Conservation (phyloP, 2,797 vertebrate species). For the Mycteria americana region DNA sequence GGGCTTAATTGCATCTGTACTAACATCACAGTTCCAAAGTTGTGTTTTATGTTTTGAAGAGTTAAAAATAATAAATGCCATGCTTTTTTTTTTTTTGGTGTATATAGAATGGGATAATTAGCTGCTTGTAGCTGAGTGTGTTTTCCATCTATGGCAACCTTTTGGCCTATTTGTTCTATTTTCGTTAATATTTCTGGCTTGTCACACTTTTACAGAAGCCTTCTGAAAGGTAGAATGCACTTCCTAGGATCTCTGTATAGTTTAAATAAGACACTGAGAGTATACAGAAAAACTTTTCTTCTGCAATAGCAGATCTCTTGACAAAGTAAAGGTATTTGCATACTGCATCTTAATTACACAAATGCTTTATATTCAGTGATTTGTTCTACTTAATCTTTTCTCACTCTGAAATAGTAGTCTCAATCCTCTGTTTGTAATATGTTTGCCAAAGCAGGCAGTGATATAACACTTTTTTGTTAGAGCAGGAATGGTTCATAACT, state of each 20-base stretch:
- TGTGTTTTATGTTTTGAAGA: not conserved
- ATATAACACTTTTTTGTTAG: slow-evolving; percentile 44
- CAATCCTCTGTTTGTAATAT: not conserved
- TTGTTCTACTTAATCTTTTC: slow-evolving; percentile 29
- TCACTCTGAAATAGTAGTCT: not conserved
- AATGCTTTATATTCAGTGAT: not conserved
- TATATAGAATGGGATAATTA: not conserved
- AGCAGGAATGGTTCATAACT: slow-evolving; percentile 56
- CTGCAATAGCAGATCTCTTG: not conserved
- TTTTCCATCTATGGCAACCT: not conserved
- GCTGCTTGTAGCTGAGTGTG: not conserved
- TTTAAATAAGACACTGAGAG: not conserved
- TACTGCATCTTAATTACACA: not conserved
- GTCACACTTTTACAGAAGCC: not conserved
- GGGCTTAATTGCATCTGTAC: not conserved
- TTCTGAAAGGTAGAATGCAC: not conserved
- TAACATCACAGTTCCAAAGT: not conserved
- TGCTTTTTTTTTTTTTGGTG: not conserved
- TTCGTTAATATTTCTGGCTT: not conserved
- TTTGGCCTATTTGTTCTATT: not conserved
- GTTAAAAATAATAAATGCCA: not conserved
- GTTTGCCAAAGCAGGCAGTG: slow-evolving; percentile 42
- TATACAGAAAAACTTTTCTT: not conserved
- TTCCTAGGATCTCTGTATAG: not conserved
- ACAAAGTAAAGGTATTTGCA: not conserved